These are phyloP conservation scores for Tethea ocularis DNA, from an alignment of 2,888 invertebrate genomes.

Conservation along the genomic window DNA sequence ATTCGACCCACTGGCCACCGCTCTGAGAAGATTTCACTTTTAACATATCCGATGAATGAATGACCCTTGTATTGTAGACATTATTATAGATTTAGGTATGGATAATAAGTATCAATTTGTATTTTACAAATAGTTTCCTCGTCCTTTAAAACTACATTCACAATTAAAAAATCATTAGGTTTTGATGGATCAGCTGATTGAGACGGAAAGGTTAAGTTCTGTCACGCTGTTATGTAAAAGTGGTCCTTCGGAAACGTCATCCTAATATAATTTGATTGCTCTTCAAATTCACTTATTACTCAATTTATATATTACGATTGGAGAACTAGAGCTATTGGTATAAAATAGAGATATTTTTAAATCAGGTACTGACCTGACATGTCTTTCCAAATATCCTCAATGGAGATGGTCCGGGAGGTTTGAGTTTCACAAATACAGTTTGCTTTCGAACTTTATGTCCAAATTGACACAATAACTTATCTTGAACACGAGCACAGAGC, in stretches of 20 bases:
- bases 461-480: slow-evolving; percentile 91
- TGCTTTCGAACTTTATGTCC: slow-evolving; percentile 88
- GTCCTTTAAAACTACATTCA: slow-evolving; percentile 22
- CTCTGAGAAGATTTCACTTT: slow-evolving; percentile 75
- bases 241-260: slow-evolving; percentile 23
- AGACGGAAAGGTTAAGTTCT: slow-evolving; percentile 47
- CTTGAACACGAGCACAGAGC: slow-evolving; percentile 91
- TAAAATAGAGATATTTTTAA: slow-evolving; percentile 6
- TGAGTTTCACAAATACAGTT: slow-evolving; percentile 87
- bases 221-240: slow-evolving; percentile 57
- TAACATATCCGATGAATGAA: slow-evolving; percentile 59
- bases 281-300: not conserved
- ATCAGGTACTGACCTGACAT: slow-evolving; percentile 69
- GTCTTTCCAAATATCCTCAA: slow-evolving; percentile 81
- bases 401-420: slow-evolving; percentile 85
- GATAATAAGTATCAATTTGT: slow-evolving; percentile 13
- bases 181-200: slow-evolving; percentile 51
- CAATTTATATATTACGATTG: not conserved
- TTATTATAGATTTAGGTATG: not conserved
- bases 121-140: not conserved
- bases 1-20: slow-evolving; percentile 68
- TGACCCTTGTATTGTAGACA: slow-evolving; percentile 37
- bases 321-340: slow-evolving; percentile 8
- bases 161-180: slow-evolving; percentile 20
- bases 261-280: slow-evolving; percentile 8